Evolutionary conservation across 2,888 invertebrate genomes (phyloP).

Genomic region (Elmis aenea): DNA sequence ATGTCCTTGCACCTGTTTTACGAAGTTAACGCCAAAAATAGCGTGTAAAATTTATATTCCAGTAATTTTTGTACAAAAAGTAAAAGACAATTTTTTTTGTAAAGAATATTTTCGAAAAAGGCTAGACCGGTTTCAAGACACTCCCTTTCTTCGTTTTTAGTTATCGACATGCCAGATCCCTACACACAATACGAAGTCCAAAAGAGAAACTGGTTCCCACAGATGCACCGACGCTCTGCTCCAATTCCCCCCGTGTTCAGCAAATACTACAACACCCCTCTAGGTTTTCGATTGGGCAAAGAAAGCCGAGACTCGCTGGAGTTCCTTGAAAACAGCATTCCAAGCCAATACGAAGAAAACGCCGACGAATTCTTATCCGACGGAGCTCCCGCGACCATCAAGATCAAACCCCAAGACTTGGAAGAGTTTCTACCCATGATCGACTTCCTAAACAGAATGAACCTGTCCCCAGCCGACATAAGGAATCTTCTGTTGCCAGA

Average conservation of each 20-base stretch:
- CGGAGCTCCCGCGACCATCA: conserved; percentile 9
- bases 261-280: conserved; percentile 42
- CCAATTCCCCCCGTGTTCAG: conserved; percentile 31
- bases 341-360: conserved; percentile 25
- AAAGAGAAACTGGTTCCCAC: conserved; percentile 42
- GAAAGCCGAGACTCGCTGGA: conserved; percentile 36
- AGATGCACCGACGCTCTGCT: conserved; percentile 40
- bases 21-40: no score
- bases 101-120: no score
- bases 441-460: conserved; percentile 20
- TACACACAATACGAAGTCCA: conserved; percentile 31
- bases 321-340: conserved; percentile 26
- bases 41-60: no score
- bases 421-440: conserved; percentile 28
- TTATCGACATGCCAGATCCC: conserved; percentile 42
- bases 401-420: conserved; percentile 14
- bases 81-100: no score
- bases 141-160: no score
- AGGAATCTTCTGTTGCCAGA: conserved; percentile 20
- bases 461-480: conserved; percentile 13
- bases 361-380: conserved; percentile 13
- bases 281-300: conserved; percentile 36
- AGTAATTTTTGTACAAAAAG: no score
- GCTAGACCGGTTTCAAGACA: no score
- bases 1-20: no score